phyloP scores from a whole-genome alignment of 2,113 vertebrate species.

The Scalopus aquaticus region DNA sequence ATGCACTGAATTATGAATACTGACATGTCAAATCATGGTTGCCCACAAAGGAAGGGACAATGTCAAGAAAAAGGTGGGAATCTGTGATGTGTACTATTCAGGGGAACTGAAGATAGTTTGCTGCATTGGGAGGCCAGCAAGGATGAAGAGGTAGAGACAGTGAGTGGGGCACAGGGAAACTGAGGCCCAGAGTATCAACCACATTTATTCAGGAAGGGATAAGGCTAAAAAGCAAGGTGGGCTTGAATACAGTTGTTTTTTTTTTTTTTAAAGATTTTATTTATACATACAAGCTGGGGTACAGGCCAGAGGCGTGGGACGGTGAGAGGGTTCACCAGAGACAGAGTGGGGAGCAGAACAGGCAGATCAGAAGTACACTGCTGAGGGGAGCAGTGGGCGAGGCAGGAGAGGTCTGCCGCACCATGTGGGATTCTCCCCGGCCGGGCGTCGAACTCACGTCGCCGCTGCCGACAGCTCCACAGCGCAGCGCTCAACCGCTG shows the following conservation, averaged over 20 bases:
- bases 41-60: not conserved
- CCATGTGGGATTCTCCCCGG: too few species aligned
- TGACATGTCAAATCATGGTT: not conserved
- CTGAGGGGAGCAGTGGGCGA: too few species aligned
- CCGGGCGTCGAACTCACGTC: too few species aligned
- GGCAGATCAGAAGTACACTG: too few species aligned
- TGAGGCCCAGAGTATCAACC: not conserved
- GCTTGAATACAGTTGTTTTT: not conserved
- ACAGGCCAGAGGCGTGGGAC: too few species aligned
- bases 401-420: too few species aligned
- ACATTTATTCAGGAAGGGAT: not conserved
- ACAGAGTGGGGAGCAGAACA: too few species aligned
- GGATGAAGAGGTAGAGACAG: rapidly evolving
- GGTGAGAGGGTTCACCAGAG: too few species aligned
- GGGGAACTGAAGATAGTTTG: not conserved
- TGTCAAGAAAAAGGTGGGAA: not conserved
- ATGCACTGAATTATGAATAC: not conserved
- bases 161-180: not conserved
- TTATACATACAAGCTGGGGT: too few species aligned
- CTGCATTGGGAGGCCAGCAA: not conserved
- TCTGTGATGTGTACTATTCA: not conserved
- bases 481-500: too few species aligned
- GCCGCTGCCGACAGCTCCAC: too few species aligned
- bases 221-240: not conserved
- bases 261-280: slow-evolving; percentile 16